Base-by-base conservation (phyloP, 2,888 invertebrate species). In the Theretra japonica region DNA sequence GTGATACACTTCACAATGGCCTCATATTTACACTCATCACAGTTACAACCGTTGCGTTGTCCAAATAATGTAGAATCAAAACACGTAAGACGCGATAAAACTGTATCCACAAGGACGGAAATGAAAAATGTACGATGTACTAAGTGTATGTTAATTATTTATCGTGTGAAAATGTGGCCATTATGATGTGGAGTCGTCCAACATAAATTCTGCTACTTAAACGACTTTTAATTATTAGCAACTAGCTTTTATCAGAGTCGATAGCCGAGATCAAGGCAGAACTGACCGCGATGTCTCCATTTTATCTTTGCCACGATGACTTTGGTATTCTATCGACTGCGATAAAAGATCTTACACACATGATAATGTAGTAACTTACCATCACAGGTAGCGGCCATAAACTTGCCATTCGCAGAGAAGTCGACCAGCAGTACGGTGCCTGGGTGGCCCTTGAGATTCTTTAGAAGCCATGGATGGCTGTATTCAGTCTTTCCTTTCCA, bases 331-430 rank as follows among this genome's bases (percentile, higher is more conserved):
- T 33, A 41, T 30, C 33, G 56, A 56, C 56, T 56, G 65, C 56
- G 53, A 65, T 71, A 62, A 71, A 65, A 62, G 23, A 6, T 33
- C 8, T 69, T 30, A 21, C n/a, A 48, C 25, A 53, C 19, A 59
- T 17, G 11, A 68, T 30, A 68, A 48, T 69, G 50, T 74, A 69
- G 58, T 73, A 73, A 94, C 95, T 95, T 95, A 98, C 98, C 98
- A 95, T 97, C 97, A 81, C 97, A 97, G 85, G 97, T 97, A 74
- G 97, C 97, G 75, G 97, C 97, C 86, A 98, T 95, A 86, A 96
- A 97, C 93, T 98, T 98, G 78, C 97, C 97, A 90, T 98, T 98
- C 74, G 96, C 95, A 79, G 98, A 97, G 88, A 97, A 97, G 85
- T 97, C 97, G 89, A 98, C 95, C 82, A 97, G 96, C 25, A 96